Percentiles rank a stretch among this genome's conserved stretches.
Evolutionary conservation across 2,797 vertebrate genomes (phyloP).

Genomic region (Gymnodraco acuticeps): DNA sequence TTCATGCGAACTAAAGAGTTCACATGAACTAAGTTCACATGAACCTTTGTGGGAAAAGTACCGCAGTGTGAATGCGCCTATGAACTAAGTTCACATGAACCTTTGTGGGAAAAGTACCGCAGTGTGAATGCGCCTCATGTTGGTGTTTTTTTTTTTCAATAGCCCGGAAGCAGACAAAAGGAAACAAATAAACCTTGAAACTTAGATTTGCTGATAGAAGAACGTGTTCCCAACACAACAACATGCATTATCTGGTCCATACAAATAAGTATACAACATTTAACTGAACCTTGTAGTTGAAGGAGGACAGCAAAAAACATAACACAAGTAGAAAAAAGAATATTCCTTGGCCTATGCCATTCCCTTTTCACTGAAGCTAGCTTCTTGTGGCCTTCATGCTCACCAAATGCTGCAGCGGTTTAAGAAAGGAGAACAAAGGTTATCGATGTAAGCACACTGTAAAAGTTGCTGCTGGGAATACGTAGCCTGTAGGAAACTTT

Average conservation of each 20-base stretch:
- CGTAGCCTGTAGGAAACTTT: conserved; percentile 23
- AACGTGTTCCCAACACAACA: conserved; percentile 30
- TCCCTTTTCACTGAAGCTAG: conserved; percentile 31
- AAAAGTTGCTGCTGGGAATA: conserved; percentile 15
- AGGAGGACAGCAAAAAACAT: conserved; percentile 40
- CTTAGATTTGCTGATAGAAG: conserved; percentile 25
- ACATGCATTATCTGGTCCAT: conserved; percentile 36
- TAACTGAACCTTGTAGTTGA: conserved; percentile 45
- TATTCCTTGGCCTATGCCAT: conserved; percentile 52
- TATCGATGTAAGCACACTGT: conserved; percentile 1
- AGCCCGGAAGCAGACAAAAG: conserved; percentile 18
- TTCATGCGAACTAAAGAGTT: no score
- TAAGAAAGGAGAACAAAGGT: conserved; percentile 24
- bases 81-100: no score
- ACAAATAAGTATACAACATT: conserved; percentile 35
- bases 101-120: no score
- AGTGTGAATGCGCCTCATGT: no score
- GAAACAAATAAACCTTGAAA: conserved; percentile 61
- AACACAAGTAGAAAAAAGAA: conserved; percentile 12
- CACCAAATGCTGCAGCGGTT: conserved; percentile 31
- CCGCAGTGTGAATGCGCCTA: no score
- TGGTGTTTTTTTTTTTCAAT: conserved; percentile 25
- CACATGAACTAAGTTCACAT: no score
- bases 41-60: no score
- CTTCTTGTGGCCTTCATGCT: conserved; percentile 34